phyloP scores from a whole-genome alignment of 2,888 invertebrate genomes.

The Pristionchus arcanus region DNA sequence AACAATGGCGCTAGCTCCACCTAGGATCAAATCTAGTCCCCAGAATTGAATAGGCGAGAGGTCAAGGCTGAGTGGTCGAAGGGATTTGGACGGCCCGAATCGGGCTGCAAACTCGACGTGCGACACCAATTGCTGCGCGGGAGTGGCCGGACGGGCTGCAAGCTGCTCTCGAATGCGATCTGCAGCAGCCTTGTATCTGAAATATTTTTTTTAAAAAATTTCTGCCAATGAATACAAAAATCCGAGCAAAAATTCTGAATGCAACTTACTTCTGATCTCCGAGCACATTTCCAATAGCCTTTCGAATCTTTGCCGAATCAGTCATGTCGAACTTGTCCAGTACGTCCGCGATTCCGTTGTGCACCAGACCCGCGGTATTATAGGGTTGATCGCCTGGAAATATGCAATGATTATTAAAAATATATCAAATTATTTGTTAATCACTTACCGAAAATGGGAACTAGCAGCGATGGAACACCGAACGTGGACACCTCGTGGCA shows the following conservation, averaged over 20 bases:
- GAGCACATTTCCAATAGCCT: background rate
- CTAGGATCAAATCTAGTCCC: background rate
- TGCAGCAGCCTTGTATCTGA: background rate
- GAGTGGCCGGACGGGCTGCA: background rate
- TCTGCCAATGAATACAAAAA: too few species aligned
- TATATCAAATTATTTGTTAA: background rate
- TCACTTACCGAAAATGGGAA: constrained; percentile 3
- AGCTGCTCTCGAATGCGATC: background rate
- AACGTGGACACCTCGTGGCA: constrained; percentile 9
- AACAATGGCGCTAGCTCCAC: background rate
- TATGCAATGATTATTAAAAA: background rate
- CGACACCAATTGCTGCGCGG: background rate
- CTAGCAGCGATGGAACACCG: constrained; percentile 36
- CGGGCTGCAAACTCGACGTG: constrained; percentile 39
- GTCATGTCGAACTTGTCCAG: constrained; percentile 6
- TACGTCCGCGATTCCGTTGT: background rate
- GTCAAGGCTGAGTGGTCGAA: background rate
- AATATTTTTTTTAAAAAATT: background rate
- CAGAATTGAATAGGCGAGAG: background rate
- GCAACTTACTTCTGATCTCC: background rate
- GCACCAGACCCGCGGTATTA: background rate
- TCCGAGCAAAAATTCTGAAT: too few species aligned
- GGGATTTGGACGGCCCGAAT: constrained; percentile 23
- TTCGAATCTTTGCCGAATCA: background rate
- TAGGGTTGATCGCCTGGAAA: constrained; percentile 19